Conservation (phyloP, 2,888 invertebrate genomes). For the Clostera curtula region DNA sequence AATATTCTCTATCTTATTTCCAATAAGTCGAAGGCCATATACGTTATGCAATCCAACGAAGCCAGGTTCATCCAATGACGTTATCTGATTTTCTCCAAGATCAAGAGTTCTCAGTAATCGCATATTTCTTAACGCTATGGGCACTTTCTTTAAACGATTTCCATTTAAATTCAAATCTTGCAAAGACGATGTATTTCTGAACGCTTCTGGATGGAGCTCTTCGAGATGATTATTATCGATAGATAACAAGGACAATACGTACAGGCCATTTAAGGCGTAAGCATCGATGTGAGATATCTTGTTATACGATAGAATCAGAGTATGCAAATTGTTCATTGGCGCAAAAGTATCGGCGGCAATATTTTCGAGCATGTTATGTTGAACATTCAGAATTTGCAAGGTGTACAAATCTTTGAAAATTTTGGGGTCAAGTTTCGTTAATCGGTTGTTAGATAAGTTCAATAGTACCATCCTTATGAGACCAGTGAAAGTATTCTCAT, state of each 20-base stretch:
- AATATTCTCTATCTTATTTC: conserved; percentile 89
- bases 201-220: conserved; percentile 90
- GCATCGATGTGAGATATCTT: conserved; percentile 89
- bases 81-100: conserved; percentile 92
- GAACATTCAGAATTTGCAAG: conserved; percentile 88
- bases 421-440: conserved; percentile 86
- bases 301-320: conserved; percentile 89
- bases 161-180: conserved; percentile 93
- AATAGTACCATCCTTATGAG: conserved; percentile 90
- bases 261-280: conserved; percentile 90
- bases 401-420: conserved; percentile 91
- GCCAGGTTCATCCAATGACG: conserved; percentile 84
- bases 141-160: conserved; percentile 87
- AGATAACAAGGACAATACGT: conserved; percentile 88
- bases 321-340: conserved; percentile 94
- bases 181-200: conserved; percentile 91
- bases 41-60: conserved; percentile 90
- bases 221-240: conserved; percentile 90
- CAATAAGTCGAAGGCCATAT: conserved; percentile 90
- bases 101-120: conserved; percentile 90
- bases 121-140: conserved; percentile 89
- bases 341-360: conserved; percentile 92
- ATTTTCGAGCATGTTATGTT: conserved; percentile 87
- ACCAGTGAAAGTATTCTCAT: conserved; percentile 88
- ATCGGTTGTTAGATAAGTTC: conserved; percentile 89